Evolutionary conservation across 1,140 invertebrate genomes (phyloP).

Genomic region (Onthophagus taurus): DNA sequence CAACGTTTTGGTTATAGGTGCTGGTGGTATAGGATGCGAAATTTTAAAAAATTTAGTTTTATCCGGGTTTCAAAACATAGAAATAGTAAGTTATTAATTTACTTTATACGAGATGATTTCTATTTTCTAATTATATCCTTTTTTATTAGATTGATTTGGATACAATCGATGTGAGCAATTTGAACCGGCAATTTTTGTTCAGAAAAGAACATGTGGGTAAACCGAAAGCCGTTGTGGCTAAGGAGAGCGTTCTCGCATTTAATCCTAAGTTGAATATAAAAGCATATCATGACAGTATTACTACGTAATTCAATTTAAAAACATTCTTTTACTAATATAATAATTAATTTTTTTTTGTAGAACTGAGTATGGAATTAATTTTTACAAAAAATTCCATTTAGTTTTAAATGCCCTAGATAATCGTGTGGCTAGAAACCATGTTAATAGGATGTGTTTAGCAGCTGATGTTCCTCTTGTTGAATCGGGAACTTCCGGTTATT

Average conservation of each 20-base stretch:
- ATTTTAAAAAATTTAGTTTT: constrained; percentile 95
- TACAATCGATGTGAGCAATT: constrained; percentile 98
- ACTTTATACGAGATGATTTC: neutral
- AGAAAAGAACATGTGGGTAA: constrained; percentile 96
- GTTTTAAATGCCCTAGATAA: constrained; percentile 99
- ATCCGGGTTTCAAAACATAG: constrained; percentile 86
- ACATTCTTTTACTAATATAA: constrained; percentile 14
- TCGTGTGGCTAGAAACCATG: constrained; percentile 90
- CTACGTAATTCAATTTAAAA: constrained; percentile 61
- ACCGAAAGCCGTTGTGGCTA: constrained; percentile 84
- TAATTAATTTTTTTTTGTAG: constrained; percentile 47
- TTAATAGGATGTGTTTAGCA: constrained; percentile 97
- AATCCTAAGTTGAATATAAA: constrained; percentile 82
- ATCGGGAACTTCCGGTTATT: constrained; percentile 93
- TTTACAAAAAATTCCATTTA: constrained; percentile 85
- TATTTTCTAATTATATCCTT: constrained; percentile 5
- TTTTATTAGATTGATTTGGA: constrained; percentile 89
- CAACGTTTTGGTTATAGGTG: constrained; percentile 79
- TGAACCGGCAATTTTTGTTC: constrained; percentile 98
- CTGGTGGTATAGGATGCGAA: constrained; percentile 99
- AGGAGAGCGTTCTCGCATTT: constrained; percentile 79
- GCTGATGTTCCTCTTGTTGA: constrained; percentile 91
- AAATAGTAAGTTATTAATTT: constrained; percentile 71
- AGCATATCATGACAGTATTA: constrained; percentile 90
- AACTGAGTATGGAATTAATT: constrained; percentile 80